phyloP scores from a whole-genome alignment of 2,888 invertebrate species.

The Habroteleia sp. region DNA sequence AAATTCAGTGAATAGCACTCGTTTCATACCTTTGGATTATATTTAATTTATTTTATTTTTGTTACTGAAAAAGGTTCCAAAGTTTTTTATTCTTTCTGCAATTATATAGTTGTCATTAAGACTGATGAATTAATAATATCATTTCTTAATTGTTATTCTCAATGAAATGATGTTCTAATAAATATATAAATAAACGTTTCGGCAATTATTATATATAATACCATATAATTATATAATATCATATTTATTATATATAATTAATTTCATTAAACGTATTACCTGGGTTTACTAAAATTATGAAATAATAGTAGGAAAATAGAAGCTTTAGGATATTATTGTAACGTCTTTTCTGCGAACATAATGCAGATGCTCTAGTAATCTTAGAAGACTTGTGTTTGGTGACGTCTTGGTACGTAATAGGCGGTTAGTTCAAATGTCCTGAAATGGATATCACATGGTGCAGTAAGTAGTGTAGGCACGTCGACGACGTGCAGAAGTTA shows the following conservation, averaged over 20 bases:
- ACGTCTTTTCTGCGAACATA: constrained; percentile 69
- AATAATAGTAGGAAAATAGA: too few species aligned
- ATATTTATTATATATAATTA: background rate
- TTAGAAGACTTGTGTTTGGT: constrained; percentile 72
- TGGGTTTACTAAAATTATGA: constrained; percentile 3
- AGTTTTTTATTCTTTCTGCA: too few species aligned
- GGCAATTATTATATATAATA: too few species aligned
- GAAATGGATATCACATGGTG: constrained; percentile 75
- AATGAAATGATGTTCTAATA: too few species aligned
- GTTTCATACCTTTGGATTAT: constrained; percentile 7
- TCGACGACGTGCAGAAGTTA: constrained; percentile 70
- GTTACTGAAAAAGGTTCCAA: too few species aligned
- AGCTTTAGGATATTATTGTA: constrained; percentile 18
- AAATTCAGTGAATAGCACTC: constrained; percentile 28
- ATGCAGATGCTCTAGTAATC: constrained; percentile 74
- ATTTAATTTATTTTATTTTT: constrained; percentile 22
- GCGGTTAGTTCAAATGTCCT: constrained; percentile 75
- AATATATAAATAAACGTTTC: too few species aligned
- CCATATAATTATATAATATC: too few species aligned
- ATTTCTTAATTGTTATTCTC: too few species aligned
- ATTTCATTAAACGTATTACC: too few species aligned
- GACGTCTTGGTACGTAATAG: constrained; percentile 68
- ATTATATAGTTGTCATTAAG: too few species aligned
- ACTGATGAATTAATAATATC: background rate
- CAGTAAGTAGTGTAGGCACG: constrained; percentile 67